Percentiles rank a stretch among this genome's conserved stretches.
Conservation (phyloP, 2,888 invertebrate genomes). For the Phoronis australis region DNA sequence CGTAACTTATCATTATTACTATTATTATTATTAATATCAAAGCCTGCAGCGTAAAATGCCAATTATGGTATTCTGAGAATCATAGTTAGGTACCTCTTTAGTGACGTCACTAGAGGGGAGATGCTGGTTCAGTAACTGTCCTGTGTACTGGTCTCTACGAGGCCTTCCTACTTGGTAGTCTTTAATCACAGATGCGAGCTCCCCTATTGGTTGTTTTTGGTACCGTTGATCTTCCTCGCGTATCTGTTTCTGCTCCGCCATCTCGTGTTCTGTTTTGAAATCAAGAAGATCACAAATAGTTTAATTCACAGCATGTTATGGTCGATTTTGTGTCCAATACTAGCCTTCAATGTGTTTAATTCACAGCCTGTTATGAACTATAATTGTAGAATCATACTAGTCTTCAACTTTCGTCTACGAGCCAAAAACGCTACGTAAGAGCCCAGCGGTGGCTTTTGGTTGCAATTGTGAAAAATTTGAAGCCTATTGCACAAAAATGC, state of each 20-base stretch:
- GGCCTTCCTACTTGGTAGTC: constrained; percentile 28
- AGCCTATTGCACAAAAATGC: neutral
- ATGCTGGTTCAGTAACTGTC: constrained; percentile 18
- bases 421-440: no score
- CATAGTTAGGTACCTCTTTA: constrained; percentile 4
- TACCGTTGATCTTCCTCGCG: constrained; percentile 12
- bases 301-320: no score
- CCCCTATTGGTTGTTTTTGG: constrained; percentile 19
- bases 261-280: constrained; percentile 56
- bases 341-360: no score
- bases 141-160: constrained; percentile 22
- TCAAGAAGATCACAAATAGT: neutral
- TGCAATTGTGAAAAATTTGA: no score
- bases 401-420: no score
- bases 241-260: constrained; percentile 18
- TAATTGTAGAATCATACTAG: no score
- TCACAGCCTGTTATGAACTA: no score
- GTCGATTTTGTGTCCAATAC: no score
- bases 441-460: no score
- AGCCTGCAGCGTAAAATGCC: neutral
- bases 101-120: constrained; percentile 22
- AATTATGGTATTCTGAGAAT: no score
- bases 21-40: no score
- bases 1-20: no score
- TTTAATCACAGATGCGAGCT: constrained; percentile 22